These are phyloP conservation scores for Sternarchorhynchus goeldii DNA, from an alignment of 2,797 vertebrate genomes.

Conservation along the genomic window DNA sequence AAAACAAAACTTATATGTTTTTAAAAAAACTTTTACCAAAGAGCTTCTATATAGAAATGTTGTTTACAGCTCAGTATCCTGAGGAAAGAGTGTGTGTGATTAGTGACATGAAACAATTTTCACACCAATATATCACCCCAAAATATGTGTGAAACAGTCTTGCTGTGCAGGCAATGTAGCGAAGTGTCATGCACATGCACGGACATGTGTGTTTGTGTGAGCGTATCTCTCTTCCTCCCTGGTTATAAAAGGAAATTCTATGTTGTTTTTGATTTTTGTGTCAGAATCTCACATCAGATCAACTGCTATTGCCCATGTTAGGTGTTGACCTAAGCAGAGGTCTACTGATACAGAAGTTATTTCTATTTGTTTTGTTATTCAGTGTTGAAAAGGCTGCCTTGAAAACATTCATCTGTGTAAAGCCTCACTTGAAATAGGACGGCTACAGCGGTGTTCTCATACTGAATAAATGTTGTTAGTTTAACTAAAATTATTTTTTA, in stretches of 20 bases:
- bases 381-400: too few relatives aligned
- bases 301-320: not conserved
- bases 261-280: not conserved
- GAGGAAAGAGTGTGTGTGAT: constrained; percentile 24
- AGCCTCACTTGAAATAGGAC: too few relatives aligned
- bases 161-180: constrained; percentile 19
- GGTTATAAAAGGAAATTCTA: not conserved
- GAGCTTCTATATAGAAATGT: not conserved
- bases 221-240: not conserved
- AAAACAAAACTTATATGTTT: too few relatives aligned
- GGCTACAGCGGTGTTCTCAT: too few relatives aligned
- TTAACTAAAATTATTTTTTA: too few relatives aligned
- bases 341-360: too few relatives aligned
- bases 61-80: constrained; percentile 24
- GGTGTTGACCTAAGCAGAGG: not conserved
- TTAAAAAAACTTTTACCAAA: not conserved
- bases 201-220: constrained; percentile 13
- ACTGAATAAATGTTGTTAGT: too few relatives aligned
- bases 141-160: constrained; percentile 35
- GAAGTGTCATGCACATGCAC: not conserved
- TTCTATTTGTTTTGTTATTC: too few relatives aligned
- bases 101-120: constrained; percentile 28
- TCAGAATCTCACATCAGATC: not conserved
- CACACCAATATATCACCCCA: constrained; percentile 45
- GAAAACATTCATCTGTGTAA: too few relatives aligned